These are phyloP conservation scores for Flexamia atlantica DNA, from an alignment of 2,888 invertebrate species.

Conservation along the genomic window DNA sequence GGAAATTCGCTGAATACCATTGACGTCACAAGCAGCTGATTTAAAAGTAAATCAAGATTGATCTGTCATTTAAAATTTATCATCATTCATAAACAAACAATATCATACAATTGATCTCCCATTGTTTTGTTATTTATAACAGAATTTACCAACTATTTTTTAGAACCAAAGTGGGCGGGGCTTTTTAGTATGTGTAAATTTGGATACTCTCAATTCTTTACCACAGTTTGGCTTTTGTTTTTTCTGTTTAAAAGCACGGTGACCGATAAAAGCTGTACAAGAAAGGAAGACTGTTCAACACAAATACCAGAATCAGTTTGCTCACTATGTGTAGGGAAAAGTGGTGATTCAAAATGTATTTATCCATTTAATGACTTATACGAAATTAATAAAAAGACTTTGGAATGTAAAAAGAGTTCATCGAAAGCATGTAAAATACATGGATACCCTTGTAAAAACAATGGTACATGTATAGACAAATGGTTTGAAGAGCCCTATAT, in stretches of 20 bases:
- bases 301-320: not conserved
- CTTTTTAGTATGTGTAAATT: too few species aligned
- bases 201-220: too few species aligned
- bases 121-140: too few species aligned
- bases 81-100: too few species aligned
- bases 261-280: not conserved
- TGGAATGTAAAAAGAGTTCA: too few species aligned
- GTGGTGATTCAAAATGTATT: not conserved
- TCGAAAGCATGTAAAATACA: not conserved
- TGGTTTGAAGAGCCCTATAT: not conserved
- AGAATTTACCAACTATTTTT: too few species aligned
- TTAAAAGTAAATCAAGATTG: too few species aligned
- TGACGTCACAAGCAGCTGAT: too few species aligned
- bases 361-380: not conserved
- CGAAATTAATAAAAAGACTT: not conserved
- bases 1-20: too few species aligned
- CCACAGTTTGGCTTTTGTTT: not conserved
- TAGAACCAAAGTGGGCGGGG: too few species aligned
- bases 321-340: not conserved
- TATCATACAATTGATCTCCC: too few species aligned
- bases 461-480: not conserved
- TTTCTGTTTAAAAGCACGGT: not conserved
- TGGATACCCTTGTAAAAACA: not conserved
- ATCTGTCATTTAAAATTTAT: too few species aligned
- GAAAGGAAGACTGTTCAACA: not conserved